phyloP scores from a whole-genome alignment of 1,140 invertebrate genomes.

The Idris sp. region DNA sequence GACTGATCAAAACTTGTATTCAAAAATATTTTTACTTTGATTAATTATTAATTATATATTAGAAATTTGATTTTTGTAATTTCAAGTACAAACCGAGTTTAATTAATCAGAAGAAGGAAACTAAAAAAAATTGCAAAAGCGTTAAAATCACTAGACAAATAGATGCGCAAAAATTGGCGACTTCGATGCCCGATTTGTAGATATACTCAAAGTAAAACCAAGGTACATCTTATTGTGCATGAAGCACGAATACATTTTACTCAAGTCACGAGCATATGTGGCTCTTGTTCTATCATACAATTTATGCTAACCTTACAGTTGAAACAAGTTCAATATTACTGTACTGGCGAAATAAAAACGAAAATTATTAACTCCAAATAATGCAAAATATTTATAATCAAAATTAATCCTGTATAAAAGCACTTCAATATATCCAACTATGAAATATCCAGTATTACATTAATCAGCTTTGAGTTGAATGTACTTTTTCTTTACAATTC shows the following conservation, averaged over 20 bases:
- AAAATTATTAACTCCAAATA: no score
- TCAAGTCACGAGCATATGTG: slow-evolving; percentile 43
- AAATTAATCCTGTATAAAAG: no score
- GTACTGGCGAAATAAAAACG: slow-evolving; percentile 30
- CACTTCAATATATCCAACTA: no score
- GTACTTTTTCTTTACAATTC: no score
- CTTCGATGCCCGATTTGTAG: slow-evolving; percentile 65
- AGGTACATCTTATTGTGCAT: slow-evolving; percentile 50
- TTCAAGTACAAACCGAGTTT: not conserved
- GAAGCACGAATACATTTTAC: slow-evolving; percentile 48
- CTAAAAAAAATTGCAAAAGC: slow-evolving; percentile 11
- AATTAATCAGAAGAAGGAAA: not conserved
- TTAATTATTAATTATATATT: no score
- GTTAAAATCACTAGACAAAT: slow-evolving; percentile 55
- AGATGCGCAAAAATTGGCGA: slow-evolving; percentile 62
- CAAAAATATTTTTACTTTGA: no score
- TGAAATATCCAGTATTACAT: no score
- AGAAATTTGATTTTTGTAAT: no score
- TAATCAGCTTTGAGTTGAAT: no score
- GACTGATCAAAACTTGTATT: no score
- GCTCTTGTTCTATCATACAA: slow-evolving; percentile 54
- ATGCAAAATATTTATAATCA: no score
- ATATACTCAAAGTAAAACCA: slow-evolving; percentile 34
- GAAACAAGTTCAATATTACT: slow-evolving; percentile 24
- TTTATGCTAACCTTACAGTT: slow-evolving; percentile 38